Conservation (phyloP, 2,797 vertebrate species). For the Poecile montanus region DNA sequence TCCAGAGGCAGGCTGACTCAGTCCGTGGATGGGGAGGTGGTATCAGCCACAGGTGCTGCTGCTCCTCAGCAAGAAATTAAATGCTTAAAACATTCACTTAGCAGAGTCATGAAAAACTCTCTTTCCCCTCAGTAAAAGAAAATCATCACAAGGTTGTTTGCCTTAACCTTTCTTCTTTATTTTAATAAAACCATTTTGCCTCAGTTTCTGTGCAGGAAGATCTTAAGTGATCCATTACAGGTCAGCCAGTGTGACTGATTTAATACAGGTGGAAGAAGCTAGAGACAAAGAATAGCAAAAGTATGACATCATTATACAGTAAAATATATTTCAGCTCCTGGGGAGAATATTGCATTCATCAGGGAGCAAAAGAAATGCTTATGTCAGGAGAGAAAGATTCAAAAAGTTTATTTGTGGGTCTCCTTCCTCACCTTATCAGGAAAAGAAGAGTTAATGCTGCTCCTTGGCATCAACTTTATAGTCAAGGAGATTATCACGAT, state of each 20-base stretch:
- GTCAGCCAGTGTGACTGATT: neutral
- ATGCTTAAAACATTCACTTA: neutral
- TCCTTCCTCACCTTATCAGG: neutral
- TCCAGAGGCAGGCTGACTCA: neutral
- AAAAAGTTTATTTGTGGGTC: neutral
- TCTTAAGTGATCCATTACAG: neutral
- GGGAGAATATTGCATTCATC: neutral
- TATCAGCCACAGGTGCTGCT: neutral
- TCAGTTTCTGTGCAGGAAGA: neutral
- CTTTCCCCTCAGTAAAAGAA: neutral
- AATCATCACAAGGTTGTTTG: neutral
- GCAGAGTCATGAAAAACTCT: neutral
- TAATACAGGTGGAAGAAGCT: slow-evolving; percentile 15
- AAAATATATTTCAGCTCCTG: slow-evolving; percentile 18
- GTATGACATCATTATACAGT: neutral
- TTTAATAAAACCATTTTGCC: neutral
- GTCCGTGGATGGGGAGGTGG: neutral
- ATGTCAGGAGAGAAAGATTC: neutral
- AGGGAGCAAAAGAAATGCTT: neutral
- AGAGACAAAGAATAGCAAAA: neutral
- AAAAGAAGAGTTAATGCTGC: slow-evolving; percentile 1
- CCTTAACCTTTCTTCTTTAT: neutral
- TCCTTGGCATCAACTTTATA: neutral
- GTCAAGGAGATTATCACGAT: slow-evolving; percentile 1
- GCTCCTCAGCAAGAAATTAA: neutral